A percentile compares a stretch with the other conserved stretches of the same genome.
These are phyloP conservation scores for Corydoras maculifer DNA, from an alignment of 2,113 vertebrate genomes.

Conservation along the genomic window DNA sequence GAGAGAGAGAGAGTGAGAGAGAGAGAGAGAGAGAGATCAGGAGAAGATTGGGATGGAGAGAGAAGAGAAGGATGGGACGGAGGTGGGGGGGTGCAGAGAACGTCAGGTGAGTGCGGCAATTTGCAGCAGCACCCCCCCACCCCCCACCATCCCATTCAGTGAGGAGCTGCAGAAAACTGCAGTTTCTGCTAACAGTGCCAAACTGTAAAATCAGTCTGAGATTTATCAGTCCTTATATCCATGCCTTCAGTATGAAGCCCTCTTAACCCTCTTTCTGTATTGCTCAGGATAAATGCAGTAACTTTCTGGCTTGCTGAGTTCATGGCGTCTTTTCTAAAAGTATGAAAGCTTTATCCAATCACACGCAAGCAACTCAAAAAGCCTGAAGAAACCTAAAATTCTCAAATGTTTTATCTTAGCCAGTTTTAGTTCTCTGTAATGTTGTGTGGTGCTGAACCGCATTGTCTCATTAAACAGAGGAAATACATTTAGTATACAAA, in stretches of 20 bases:
- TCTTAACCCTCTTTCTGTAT: background rate
- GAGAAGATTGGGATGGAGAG: slow-evolving; percentile 1
- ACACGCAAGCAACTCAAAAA: too few relatives aligned
- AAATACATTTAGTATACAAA: too few relatives aligned
- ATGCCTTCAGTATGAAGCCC: slow-evolving; percentile 18
- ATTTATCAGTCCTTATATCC: slow-evolving; percentile 34
- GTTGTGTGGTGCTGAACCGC: too few relatives aligned
- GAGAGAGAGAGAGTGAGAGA: slow-evolving; percentile 6
- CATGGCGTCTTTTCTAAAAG: too few relatives aligned
- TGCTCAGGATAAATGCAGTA: too few relatives aligned
- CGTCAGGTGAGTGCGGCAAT: slow-evolving; percentile 74
- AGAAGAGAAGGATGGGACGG: slow-evolving; percentile 1
- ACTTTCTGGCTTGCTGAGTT: too few relatives aligned
- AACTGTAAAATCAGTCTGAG: slow-evolving; percentile 49
- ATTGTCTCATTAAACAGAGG: too few relatives aligned
- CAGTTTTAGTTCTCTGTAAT: too few relatives aligned
- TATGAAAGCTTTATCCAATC: too few relatives aligned
- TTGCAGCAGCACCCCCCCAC: slow-evolving; percentile 35
- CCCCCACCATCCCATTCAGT: slow-evolving; percentile 35
- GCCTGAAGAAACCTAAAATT: too few relatives aligned
- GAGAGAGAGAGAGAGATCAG: background rate
- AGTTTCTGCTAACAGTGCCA: slow-evolving; percentile 68
- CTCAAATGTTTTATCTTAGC: too few relatives aligned
- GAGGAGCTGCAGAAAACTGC: slow-evolving; percentile 55
- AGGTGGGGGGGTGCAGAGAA: slow-evolving; percentile 55